These are phyloP conservation scores for Hydrocynus forskahlii DNA, from an alignment of 2,797 vertebrate genomes.

Conservation along the genomic window DNA sequence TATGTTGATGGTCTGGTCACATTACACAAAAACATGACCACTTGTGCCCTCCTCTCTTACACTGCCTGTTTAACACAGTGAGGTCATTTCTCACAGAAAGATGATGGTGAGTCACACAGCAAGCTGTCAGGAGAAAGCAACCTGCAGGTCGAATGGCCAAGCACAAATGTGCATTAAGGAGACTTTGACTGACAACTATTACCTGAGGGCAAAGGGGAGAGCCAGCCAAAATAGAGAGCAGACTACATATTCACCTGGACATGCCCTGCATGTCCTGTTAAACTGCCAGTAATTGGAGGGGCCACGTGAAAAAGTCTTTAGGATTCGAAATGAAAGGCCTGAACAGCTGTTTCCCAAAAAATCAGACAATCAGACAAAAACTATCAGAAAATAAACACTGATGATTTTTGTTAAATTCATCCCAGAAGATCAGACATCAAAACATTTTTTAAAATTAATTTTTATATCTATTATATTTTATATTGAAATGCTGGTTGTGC, in stretches of 20 bases:
- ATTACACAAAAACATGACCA: constrained; percentile 12
- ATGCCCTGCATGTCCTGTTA: constrained; percentile 30
- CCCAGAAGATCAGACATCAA: neutral
- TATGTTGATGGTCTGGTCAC: constrained; percentile 16
- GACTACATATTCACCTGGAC: constrained; percentile 32
- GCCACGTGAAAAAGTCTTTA: constrained; percentile 27
- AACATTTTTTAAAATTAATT: too few species aligned
- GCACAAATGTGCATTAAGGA: constrained; percentile 48
- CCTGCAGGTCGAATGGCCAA: constrained; percentile 44
- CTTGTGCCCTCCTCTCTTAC: constrained; percentile 22
- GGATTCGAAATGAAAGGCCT: constrained; percentile 17
- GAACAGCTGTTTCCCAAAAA: too few species aligned
- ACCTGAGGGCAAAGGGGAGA: constrained; percentile 35
- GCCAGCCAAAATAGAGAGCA: constrained; percentile 45
- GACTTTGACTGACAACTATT: constrained; percentile 50
- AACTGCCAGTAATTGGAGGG: constrained; percentile 41
- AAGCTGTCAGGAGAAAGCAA: constrained; percentile 43
- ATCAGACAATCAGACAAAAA: neutral
- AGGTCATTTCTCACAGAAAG: constrained; percentile 45
- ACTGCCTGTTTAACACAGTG: constrained; percentile 26
- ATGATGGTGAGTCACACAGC: constrained; percentile 45
- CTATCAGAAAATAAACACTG: neutral
- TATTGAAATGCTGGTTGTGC: neutral
- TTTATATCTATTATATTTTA: too few species aligned
- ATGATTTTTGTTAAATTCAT: neutral